Evolutionary conservation across 1,140 invertebrate genomes (phyloP).

Genomic region (Trichoplusia ni): DNA sequence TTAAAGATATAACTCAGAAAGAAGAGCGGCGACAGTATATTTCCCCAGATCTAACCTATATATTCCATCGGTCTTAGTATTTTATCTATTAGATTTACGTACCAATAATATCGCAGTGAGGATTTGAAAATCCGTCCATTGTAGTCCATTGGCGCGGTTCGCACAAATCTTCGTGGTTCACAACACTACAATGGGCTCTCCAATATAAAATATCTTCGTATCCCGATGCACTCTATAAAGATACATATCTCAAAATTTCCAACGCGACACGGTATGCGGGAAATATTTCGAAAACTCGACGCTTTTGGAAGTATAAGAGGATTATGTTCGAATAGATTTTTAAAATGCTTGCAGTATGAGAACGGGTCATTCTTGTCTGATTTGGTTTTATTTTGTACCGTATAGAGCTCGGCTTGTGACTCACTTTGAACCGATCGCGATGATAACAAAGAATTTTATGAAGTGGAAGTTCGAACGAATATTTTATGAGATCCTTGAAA

Average conservation of each 20-base stretch:
- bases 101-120: constrained; percentile 19
- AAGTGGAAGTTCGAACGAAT: no score
- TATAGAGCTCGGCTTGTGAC: no score
- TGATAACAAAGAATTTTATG: no score
- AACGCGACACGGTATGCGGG: background rate
- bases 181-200: constrained; percentile 40
- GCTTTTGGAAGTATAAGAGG: background rate
- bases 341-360: constrained; percentile 4
- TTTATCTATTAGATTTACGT: constrained; percentile 21
- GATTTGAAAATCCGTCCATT: constrained; percentile 17
- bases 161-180: constrained; percentile 38
- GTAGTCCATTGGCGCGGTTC: constrained; percentile 25
- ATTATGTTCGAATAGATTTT: constrained; percentile 19
- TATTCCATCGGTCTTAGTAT: background rate
- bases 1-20: no score
- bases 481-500: no score
- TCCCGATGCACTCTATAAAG: constrained; percentile 15
- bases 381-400: background rate
- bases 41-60: background rate
- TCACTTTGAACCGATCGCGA: no score
- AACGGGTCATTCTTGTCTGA: background rate
- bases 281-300: constrained; percentile 22
- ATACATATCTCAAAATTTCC: constrained; percentile 19
- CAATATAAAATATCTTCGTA: constrained; percentile 35
- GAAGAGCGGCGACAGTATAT: background rate